Evolutionary conservation across 2,113 vertebrate species (phyloP).

Genomic region (chimpanzee (Pan troglodytes)): DNA sequence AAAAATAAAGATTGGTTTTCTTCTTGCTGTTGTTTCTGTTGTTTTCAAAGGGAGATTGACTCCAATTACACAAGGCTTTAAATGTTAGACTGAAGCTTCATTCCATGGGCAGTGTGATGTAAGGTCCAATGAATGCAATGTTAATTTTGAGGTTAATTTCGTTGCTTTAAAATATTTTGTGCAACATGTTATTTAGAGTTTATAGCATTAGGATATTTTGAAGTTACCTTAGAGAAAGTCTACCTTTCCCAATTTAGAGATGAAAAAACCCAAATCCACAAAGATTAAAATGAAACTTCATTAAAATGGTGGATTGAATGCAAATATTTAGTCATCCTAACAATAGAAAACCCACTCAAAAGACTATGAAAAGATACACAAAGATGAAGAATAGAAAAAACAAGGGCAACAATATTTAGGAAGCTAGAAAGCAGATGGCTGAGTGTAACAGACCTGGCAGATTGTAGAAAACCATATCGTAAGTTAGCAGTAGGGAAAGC

Average conservation of each 20-base stretch:
- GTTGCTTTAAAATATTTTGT: background rate
- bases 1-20: background rate
- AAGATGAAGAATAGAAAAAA: background rate
- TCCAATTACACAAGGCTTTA: background rate
- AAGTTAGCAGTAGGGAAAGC: background rate
- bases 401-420: background rate
- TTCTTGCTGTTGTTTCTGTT: background rate
- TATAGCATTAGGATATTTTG: background rate
- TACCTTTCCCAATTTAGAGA: slow-evolving; percentile 25
- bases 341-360: background rate
- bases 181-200: background rate
- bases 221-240: background rate
- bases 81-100: background rate
- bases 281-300: background rate
- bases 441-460: background rate
- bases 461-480: background rate
- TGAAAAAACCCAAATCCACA: background rate
- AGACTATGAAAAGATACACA: background rate
- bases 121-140: background rate
- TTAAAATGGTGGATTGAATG: background rate
- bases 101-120: background rate
- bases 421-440: background rate
- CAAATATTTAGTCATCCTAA: background rate
- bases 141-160: slow-evolving; percentile 10
- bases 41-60: background rate